Conservation (phyloP, 2,113 vertebrate genomes). For the Coptodon bakossiorum region DNA sequence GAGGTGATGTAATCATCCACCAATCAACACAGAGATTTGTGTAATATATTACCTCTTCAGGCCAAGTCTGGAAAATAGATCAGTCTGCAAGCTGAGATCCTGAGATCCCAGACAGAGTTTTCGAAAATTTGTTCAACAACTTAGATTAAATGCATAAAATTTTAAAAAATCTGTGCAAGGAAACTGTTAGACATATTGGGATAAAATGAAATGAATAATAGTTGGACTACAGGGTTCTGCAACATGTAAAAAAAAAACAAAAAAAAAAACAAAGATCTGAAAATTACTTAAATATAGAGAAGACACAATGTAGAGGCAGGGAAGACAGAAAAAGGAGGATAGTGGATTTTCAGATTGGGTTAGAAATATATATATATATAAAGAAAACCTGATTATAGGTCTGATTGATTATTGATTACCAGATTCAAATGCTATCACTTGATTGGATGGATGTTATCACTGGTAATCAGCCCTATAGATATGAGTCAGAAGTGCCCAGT, state of each 20-base stretch:
- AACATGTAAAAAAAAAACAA: neutral
- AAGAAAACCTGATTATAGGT: neutral
- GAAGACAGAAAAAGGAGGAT: neutral
- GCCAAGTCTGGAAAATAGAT: constrained; percentile 15
- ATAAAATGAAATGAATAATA: neutral
- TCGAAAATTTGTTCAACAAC: neutral
- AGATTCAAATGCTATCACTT: neutral
- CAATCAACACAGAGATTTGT: constrained; percentile 10
- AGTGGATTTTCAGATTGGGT: neutral
- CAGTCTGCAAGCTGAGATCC: neutral
- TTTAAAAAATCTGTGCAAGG: neutral
- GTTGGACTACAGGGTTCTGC: neutral
- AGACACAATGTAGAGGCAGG: neutral
- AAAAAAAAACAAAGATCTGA: neutral
- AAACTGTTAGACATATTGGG: neutral
- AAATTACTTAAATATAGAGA: neutral
- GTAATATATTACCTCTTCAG: neutral
- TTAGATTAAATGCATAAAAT: neutral
- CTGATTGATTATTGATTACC: neutral
- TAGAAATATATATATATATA: neutral
- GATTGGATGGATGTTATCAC: neutral
- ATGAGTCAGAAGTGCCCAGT: neutral
- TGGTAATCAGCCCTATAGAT: neutral
- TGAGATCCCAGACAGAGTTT: neutral
- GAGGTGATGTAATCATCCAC: constrained; percentile 33